Evolutionary conservation across 30 jellyfish, hydroid and myxozoan species (phyloP).

Genomic region (Pseudorhiza aurosa): DNA sequence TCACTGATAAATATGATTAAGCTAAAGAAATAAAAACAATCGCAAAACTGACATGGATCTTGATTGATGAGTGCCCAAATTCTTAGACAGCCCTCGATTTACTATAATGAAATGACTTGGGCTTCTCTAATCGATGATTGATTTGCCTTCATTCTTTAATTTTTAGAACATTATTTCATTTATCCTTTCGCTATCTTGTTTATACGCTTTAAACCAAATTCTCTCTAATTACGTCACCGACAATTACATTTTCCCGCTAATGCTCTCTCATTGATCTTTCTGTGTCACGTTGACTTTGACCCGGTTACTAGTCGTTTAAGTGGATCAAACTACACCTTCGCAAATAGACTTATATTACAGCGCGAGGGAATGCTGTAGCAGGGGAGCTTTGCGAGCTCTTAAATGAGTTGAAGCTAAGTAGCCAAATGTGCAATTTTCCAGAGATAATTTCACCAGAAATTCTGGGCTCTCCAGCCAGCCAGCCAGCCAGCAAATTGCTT

Average conservation of each 20-base stretch:
- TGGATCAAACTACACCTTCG: slow-evolving; percentile 25
- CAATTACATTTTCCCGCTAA: slow-evolving; percentile 55
- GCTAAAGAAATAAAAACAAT: slow-evolving; percentile 40
- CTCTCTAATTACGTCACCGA: slow-evolving; percentile 49
- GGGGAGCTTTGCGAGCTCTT: too few species aligned
- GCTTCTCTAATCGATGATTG: slow-evolving; percentile 48
- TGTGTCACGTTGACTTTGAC: slow-evolving; percentile 41
- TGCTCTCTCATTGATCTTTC: slow-evolving; percentile 39
- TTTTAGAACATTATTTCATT: slow-evolving; percentile 40
- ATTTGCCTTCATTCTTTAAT: slow-evolving; percentile 43
- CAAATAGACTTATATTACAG: neutral
- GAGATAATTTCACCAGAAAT: too few species aligned
- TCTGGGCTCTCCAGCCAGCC: too few species aligned
- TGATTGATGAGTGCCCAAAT: slow-evolving; percentile 50
- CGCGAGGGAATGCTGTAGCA: neutral
- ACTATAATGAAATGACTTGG: slow-evolving; percentile 31
- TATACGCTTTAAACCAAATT: slow-evolving; percentile 35
- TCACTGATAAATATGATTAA: slow-evolving; percentile 42
- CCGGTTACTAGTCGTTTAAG: slow-evolving; percentile 18
- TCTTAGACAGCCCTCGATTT: slow-evolving; percentile 59
- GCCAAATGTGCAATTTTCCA: too few species aligned
- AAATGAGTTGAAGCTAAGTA: too few species aligned
- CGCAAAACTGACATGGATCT: slow-evolving; percentile 39
- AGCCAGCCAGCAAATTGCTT: too few species aligned
- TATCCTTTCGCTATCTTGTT: slow-evolving; percentile 47